Evolutionary conservation across 2,113 vertebrate species (phyloP).

Genomic region (Sinocyclocheilus anshuiensis): DNA sequence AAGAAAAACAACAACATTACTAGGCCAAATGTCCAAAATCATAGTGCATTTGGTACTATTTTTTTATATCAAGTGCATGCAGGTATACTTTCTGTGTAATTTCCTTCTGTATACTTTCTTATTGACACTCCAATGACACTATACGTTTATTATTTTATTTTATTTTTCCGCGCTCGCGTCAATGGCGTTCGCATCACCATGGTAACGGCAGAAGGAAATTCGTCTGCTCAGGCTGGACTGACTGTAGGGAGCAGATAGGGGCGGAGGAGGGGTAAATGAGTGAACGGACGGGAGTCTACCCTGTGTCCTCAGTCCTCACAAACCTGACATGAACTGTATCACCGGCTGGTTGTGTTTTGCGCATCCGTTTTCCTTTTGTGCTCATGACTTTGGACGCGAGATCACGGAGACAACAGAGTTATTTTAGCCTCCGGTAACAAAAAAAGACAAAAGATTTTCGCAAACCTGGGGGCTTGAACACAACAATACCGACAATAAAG

Average conservation of each 20-base stretch:
- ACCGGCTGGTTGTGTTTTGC: not conserved
- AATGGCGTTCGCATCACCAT: slow-evolving; percentile 39
- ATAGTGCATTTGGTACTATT: not conserved
- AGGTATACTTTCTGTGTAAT: too few species aligned
- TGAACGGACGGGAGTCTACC: slow-evolving; percentile 49
- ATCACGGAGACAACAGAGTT: slow-evolving; percentile 19
- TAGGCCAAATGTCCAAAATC: not conserved
- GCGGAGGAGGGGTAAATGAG: slow-evolving; percentile 64
- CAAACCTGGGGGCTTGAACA: slow-evolving; percentile 28
- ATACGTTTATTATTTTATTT: not conserved
- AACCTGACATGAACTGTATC: slow-evolving; percentile 20
- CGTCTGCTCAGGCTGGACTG: slow-evolving; percentile 51
- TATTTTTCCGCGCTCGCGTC: not conserved
- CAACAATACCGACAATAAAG: slow-evolving; percentile 26
- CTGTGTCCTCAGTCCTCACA: slow-evolving; percentile 35
- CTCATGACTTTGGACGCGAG: slow-evolving; percentile 16
- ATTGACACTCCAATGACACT: too few species aligned
- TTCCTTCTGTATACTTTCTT: not conserved
- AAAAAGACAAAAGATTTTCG: slow-evolving; percentile 20
- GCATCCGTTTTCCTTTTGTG: not conserved
- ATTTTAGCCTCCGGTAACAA: not conserved
- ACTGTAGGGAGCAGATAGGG: slow-evolving; percentile 47
- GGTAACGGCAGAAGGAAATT: slow-evolving; percentile 53
- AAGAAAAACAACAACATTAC: not conserved
- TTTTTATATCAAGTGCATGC: not conserved